Percentiles rank a stretch among this genome's conserved stretches.
Conservation (phyloP, 2,113 vertebrate genomes). For the Capra hircus region DNA sequence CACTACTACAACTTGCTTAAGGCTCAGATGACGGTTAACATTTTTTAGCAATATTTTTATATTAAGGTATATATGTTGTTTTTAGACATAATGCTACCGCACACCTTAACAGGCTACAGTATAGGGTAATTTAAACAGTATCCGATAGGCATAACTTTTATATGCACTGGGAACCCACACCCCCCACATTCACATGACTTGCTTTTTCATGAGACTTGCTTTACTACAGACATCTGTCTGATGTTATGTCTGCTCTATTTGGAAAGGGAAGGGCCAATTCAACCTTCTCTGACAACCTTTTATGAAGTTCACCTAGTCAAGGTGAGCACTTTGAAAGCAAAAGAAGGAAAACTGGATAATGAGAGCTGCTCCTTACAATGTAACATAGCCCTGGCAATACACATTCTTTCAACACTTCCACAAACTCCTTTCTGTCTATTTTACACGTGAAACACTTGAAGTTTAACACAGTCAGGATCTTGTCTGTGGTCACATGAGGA, state of each 20-base stretch:
- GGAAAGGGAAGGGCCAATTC: background rate
- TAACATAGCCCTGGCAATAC: background rate
- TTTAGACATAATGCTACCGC: background rate
- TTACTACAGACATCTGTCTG: background rate
- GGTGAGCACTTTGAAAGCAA: background rate
- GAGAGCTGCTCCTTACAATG: background rate
- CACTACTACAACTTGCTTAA: background rate
- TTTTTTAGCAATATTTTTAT: background rate
- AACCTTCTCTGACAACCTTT: background rate
- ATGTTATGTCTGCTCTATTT: background rate
- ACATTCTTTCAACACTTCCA: background rate
- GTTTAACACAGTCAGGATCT: background rate
- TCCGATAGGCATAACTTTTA: background rate
- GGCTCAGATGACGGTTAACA: background rate
- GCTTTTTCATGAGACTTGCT: background rate
- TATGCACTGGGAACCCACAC: no score
- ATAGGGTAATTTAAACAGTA: background rate
- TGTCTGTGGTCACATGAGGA: background rate
- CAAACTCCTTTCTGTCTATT: background rate
- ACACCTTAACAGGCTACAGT: background rate
- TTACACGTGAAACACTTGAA: background rate
- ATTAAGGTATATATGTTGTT: background rate
- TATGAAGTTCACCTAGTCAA: background rate
- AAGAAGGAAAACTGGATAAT: background rate
- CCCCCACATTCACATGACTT: no score